phyloP scores from a whole-genome alignment of 1,140 invertebrate genomes.

The Musca domestica region DNA sequence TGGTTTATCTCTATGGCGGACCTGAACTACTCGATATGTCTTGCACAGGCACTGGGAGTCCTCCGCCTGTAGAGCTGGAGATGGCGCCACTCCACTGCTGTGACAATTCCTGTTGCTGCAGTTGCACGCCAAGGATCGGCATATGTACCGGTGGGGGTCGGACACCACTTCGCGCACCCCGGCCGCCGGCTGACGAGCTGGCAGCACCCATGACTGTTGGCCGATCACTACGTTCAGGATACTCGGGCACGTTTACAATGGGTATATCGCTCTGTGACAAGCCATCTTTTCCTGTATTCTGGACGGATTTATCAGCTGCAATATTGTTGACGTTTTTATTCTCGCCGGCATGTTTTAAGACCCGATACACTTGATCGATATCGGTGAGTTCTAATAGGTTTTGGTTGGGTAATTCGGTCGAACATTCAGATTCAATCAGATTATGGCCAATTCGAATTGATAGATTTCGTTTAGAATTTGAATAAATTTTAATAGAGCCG shows the following conservation, averaged over 20 bases:
- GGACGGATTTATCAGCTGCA: conserved; percentile 55
- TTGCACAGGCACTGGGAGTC: conserved; percentile 47
- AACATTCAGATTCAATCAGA: not conserved
- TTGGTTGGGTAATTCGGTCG: not conserved
- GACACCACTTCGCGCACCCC: conserved; percentile 40
- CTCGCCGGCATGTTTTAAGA: conserved; percentile 88
- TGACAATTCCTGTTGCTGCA: conserved; percentile 52
- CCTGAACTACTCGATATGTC: conserved; percentile 53
- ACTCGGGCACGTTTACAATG: conserved; percentile 34
- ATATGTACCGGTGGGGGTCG: conserved; percentile 49
- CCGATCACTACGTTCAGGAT: conserved; percentile 27
- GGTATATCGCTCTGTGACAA: conserved; percentile 32
- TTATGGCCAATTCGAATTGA: not conserved
- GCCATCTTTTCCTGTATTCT: conserved; percentile 31
- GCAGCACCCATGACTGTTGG: conserved; percentile 26
- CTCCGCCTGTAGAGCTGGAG: not conserved
- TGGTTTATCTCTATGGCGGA: conserved; percentile 39
- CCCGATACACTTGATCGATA: conserved; percentile 89
- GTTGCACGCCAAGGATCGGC: conserved; percentile 48
- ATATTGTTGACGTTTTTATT: conserved; percentile 60
- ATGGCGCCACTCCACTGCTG: conserved; percentile 43
- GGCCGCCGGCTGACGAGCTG: conserved; percentile 36
- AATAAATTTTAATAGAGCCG: no score
- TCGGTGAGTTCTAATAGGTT: conserved; percentile 56
- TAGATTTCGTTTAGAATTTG: no score